phyloP scores from a whole-genome alignment of 2,888 invertebrate species.

The Tiliacea aurago region DNA sequence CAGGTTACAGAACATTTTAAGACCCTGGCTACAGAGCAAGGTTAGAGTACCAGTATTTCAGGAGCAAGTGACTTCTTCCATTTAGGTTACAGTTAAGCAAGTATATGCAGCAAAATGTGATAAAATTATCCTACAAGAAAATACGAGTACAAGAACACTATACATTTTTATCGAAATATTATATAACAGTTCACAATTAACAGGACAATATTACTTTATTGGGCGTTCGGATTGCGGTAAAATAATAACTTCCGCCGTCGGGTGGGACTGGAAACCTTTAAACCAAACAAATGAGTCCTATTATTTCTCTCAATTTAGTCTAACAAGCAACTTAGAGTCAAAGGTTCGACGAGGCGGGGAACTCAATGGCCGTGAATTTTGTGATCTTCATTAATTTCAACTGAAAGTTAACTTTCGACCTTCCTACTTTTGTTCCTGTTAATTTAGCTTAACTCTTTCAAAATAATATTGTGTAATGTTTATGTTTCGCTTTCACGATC shows the following conservation, averaged over 20 bases:
- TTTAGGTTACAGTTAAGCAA: too few relatives aligned
- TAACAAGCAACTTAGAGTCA: constrained; percentile 88
- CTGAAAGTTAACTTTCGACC: constrained; percentile 83
- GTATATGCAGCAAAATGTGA: too few relatives aligned
- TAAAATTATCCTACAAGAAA: too few relatives aligned
- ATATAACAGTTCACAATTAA: constrained; percentile 34
- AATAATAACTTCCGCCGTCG: constrained; percentile 78
- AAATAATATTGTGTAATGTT: constrained; percentile 66
- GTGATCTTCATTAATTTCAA: constrained; percentile 90
- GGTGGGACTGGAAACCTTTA: constrained; percentile 81
- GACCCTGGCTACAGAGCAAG: too few relatives aligned
- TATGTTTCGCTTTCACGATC: constrained; percentile 56
- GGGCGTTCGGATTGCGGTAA: constrained; percentile 75
- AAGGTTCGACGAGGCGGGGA: constrained; percentile 88
- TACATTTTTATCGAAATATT: constrained; percentile 11
- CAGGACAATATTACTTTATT: constrained; percentile 54
- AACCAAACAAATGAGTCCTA: constrained; percentile 89
- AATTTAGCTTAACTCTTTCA: constrained; percentile 71
- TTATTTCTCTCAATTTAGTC: constrained; percentile 90
- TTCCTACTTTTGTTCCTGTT: constrained; percentile 81
- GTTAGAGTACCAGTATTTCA: too few relatives aligned
- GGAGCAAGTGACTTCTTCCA: too few relatives aligned
- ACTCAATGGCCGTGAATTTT: constrained; percentile 90
- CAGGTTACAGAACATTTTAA: too few relatives aligned
- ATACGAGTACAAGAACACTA: too few relatives aligned